These are phyloP conservation scores for Ectemnius continuus DNA, from an alignment of 2,888 invertebrate species.

Conservation along the genomic window DNA sequence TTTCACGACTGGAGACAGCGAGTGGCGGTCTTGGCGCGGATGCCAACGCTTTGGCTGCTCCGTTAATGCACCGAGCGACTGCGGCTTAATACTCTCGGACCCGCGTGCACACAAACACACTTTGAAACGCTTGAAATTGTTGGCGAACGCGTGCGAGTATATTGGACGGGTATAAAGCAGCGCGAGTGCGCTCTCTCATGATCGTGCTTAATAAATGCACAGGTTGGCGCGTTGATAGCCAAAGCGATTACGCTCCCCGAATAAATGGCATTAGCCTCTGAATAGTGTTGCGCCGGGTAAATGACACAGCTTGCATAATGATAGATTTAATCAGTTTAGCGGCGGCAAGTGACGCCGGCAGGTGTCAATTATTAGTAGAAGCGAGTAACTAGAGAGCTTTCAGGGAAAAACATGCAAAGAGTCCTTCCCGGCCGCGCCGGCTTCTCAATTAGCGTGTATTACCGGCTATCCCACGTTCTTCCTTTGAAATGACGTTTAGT, in stretches of 20 bases:
- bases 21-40: background rate
- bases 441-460: too few species aligned
- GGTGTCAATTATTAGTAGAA: background rate
- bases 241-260: background rate
- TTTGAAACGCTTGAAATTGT: background rate
- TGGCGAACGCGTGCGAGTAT: background rate
- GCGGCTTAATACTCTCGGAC: background rate
- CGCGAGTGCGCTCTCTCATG: background rate
- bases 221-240: background rate
- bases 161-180: background rate
- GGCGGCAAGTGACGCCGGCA: too few species aligned
- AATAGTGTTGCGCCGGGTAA: too few species aligned
- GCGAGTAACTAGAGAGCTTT: background rate
- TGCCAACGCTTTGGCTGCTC: background rate
- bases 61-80: background rate
- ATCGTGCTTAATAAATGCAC: background rate
- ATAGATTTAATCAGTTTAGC: background rate
- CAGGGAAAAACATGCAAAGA: too few species aligned
- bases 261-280: background rate
- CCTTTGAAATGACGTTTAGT: background rate
- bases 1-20: background rate
- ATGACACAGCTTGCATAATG: too few species aligned
- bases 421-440: too few species aligned
- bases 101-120: background rate
- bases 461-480: background rate